These are phyloP conservation scores for Amphiprion clarkii DNA, from an alignment of 2,797 vertebrate genomes.

Conservation along the genomic window DNA sequence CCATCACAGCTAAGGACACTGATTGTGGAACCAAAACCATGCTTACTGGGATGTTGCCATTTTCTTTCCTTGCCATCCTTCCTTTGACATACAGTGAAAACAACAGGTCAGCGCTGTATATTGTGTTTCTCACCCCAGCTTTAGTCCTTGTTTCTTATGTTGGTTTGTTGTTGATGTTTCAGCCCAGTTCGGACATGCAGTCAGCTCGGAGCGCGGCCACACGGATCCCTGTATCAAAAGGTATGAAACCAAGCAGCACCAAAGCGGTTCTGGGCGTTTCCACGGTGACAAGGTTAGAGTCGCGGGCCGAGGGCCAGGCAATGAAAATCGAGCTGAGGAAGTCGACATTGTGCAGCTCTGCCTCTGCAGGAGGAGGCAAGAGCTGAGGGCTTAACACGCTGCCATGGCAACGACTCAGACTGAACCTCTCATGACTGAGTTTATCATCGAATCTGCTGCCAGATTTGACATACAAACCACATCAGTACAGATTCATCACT, in stretches of 20 bases:
- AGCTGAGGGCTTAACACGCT: conserved; percentile 87
- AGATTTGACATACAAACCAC: conserved; percentile 9
- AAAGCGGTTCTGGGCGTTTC: conserved; percentile 91
- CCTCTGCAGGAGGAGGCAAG: conserved; percentile 87
- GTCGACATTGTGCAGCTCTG: conserved; percentile 85
- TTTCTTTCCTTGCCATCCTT: neutral
- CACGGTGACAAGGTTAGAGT: conserved; percentile 91
- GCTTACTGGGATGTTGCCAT: conserved; percentile 9
- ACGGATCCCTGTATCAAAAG: conserved; percentile 95
- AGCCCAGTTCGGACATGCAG: conserved; percentile 91
- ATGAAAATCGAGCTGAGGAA: conserved; percentile 99
- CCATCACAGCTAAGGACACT: no score
- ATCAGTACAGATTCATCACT: neutral
- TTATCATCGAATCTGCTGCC: conserved; percentile 12
- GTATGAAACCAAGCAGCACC: conserved; percentile 91
- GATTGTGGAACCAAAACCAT: neutral
- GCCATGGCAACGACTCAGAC: conserved; percentile 68
- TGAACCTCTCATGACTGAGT: neutral
- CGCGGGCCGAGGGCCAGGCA: conserved; percentile 92
- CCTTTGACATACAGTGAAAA: no score
- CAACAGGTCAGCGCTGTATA: no score
- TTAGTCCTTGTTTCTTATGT: neutral
- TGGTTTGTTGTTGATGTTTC: neutral
- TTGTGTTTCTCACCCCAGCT: neutral
- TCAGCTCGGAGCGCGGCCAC: conserved; percentile 87